A percentile compares a stretch with the other conserved stretches of the same genome.
Conservation (phyloP, 2,113 vertebrate species). For the Tauraco erythrolophus region DNA sequence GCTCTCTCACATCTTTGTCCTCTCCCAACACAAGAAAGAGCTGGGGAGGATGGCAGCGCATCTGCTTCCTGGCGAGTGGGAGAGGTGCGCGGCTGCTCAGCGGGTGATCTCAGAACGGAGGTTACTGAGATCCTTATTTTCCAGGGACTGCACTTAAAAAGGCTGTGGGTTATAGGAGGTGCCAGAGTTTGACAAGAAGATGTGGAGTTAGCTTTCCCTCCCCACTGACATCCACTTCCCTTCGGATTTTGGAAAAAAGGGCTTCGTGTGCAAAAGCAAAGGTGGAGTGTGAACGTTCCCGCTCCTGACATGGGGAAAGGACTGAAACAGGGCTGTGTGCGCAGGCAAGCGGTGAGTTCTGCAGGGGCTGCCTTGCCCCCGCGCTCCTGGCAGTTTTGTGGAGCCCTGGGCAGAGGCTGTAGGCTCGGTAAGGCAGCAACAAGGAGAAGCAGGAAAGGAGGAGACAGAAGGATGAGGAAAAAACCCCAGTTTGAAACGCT, state of each 20-base stretch:
- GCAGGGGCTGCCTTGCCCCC: neutral
- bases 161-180: neutral
- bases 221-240: neutral
- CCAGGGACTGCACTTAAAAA: neutral
- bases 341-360: neutral
- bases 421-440: neutral
- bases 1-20: neutral
- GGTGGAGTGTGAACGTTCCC: neutral
- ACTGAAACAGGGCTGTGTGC: neutral
- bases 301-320: neutral
- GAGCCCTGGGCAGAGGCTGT: neutral
- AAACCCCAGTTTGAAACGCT: neutral
- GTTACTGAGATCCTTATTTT: conserved; percentile 46
- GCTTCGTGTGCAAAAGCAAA: neutral
- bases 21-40: neutral
- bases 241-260: neutral
- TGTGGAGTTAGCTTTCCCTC: neutral
- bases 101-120: neutral
- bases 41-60: neutral
- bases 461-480: neutral
- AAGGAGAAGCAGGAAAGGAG: neutral
- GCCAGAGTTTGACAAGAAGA: conserved; percentile 20
- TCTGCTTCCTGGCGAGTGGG: neutral
- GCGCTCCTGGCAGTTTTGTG: neutral
- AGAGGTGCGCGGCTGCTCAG: neutral